Base-by-base conservation (phyloP, 30 jellyfish, hydroid and myxozoan genomes). In the Aurelia coerulea region DNA sequence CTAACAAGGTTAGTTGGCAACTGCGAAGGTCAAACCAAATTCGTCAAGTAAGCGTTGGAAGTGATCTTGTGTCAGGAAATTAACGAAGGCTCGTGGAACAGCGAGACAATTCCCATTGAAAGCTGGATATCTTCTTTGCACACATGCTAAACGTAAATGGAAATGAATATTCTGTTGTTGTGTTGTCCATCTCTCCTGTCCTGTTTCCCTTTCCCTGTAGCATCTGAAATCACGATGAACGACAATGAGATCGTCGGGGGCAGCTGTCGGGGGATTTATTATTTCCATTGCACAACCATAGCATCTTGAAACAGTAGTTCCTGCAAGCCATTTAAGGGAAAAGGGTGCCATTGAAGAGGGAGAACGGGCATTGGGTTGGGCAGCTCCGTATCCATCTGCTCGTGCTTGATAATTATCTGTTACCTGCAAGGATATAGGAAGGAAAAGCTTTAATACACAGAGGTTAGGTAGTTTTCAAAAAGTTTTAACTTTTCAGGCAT, bases 231-330 rank as follows among this genome's bases (percentile, higher is more conserved):
- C 54, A 5, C 78, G 78, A 67, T 67, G 51, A 67, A 67, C 78
- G 18, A 33, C 13, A 31, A 67, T 8, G 23, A 67, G 16, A 35
- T 67, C 78, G 78, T 67, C 78, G 8, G 78, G 50, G 18, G n/a
- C 51, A 67, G 10, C 35, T 23, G 18, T 17, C 5, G 78, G 78
- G 17, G 78, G 78, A 33, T 67, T 67, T 23, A 6, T 35, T 19
- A 67, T 67, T n/a, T 17, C 51, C 18, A 19, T 17, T 16, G 60
- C 42, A 33, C 78, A 67, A 23, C 78, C 78, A 67, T 67, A 67
- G 78, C 78, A 67, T 33, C 56, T 46, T 46, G 78, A 67, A 31
- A 67, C 78, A 3, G 18, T 67, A 23, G 78, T 67, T 14, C 78
- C 78, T 35, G 78, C 60, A 14, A 67, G 51, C 78, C 78, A 67